Evolutionary conservation across 2,113 vertebrate species (phyloP).

Genomic region (Scophthalmus maximus): DNA sequence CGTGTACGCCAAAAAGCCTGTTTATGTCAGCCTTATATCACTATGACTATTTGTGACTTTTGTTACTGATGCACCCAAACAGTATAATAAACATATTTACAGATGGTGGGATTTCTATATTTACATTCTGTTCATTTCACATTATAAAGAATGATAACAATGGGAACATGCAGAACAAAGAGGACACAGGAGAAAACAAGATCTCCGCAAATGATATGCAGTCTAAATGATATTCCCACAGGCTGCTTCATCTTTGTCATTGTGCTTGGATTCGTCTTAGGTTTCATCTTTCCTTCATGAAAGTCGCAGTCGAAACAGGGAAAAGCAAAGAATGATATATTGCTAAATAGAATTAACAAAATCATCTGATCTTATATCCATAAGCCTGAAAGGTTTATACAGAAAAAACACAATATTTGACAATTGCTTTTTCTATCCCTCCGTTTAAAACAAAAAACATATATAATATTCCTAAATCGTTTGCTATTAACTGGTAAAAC

Average conservation of each 20-base stretch:
- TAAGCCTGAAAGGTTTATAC: neutral
- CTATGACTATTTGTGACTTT: constrained; percentile 43
- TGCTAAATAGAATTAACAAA: constrained; percentile 1
- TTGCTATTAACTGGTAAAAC: constrained; percentile 3
- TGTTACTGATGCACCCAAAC: constrained; percentile 41
- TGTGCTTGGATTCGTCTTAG: constrained; percentile 39
- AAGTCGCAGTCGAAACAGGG: constrained; percentile 2
- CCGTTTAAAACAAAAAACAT: constrained; percentile 1
- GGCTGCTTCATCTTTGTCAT: constrained; percentile 22
- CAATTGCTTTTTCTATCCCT: neutral
- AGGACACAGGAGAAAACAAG: neutral
- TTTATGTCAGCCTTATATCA: constrained; percentile 31
- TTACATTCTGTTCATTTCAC: constrained; percentile 53
- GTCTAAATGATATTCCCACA: constrained; percentile 2
- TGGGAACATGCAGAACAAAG: constrained; percentile 39
- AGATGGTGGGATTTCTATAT: constrained; percentile 40
- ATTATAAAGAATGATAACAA: constrained; percentile 19
- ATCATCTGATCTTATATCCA: constrained; percentile 10
- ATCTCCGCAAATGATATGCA: constrained; percentile 7
- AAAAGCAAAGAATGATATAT: neutral
- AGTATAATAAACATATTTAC: constrained; percentile 66
- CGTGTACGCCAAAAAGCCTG: constrained; percentile 40
- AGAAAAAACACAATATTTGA: neutral
- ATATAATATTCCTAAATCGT: too few species aligned
- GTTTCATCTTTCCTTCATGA: neutral